Conservation (phyloP, 2,113 vertebrate species). For the Corythornis madagascariensis region DNA sequence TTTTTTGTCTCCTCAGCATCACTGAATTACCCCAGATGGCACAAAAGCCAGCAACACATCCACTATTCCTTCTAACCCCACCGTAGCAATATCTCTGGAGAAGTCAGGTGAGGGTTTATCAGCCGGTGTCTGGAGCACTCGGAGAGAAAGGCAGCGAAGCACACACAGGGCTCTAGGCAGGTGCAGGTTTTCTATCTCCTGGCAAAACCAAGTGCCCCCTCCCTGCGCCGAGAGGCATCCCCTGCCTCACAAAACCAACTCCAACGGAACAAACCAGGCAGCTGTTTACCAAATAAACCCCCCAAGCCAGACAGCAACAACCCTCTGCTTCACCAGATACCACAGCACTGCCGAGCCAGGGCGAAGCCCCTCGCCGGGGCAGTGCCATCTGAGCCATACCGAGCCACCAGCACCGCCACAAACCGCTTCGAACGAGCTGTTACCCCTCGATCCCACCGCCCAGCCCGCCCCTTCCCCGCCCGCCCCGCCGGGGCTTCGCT, state of each 20-base stretch:
- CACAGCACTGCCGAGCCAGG: background rate
- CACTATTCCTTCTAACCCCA: fast-evolving
- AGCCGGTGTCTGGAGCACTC: fast-evolving
- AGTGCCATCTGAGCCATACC: background rate
- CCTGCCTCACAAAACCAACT: background rate
- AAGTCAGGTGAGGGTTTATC: background rate
- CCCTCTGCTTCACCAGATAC: background rate
- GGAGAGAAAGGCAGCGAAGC: background rate
- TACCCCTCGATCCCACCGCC: background rate
- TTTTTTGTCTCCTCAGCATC: background rate
- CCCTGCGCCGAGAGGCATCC: background rate
- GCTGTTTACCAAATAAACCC: background rate
- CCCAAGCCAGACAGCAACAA: background rate
- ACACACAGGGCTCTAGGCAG: background rate
- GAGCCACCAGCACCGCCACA: background rate
- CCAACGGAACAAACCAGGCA: background rate
- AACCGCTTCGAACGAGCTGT: background rate
- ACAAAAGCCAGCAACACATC: fast-evolving
- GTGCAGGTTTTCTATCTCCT: background rate
- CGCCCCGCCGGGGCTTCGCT: background rate
- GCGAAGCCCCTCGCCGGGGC: background rate
- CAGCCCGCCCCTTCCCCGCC: background rate
- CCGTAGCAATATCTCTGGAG: background rate
- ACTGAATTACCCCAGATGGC: fast-evolving
- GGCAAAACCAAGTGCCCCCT: background rate